Percentiles rank a stretch among this genome's conserved stretches.
phyloP scores from a whole-genome alignment of 35 echinoderm and acorn worm species.

The Apostichopus californicus region DNA sequence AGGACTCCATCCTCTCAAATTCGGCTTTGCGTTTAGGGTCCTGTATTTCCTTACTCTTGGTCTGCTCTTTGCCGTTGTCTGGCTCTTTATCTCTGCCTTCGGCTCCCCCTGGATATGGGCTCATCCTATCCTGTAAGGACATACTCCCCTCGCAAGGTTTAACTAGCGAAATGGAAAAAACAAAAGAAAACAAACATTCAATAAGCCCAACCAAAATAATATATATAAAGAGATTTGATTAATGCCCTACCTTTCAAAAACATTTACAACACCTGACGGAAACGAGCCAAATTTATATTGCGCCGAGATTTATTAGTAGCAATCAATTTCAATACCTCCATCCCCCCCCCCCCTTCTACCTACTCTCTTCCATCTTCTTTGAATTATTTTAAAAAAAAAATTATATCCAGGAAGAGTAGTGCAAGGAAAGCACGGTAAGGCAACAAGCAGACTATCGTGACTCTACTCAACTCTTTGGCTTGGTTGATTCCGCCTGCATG shows the following conservation, averaged over 20 bases:
- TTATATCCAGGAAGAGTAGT: too few relatives aligned
- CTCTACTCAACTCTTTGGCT: slow-evolving; percentile 39
- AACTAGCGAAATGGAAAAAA: neutral
- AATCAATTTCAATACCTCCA: neutral
- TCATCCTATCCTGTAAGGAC: slow-evolving; percentile 53
- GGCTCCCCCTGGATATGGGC: slow-evolving; percentile 48
- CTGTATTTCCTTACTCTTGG: slow-evolving; percentile 36
- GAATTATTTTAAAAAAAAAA: neutral
- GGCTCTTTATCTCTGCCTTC: slow-evolving; percentile 41
- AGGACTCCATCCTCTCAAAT: slow-evolving; percentile 89
- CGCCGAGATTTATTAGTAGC: slow-evolving; percentile 10
- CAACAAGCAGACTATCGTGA: slow-evolving; percentile 2
- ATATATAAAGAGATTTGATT: neutral
- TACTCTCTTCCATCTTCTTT: neutral
- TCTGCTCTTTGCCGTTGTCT: slow-evolving; percentile 39
- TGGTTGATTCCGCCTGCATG: slow-evolving; percentile 32
- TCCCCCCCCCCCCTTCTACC: neutral
- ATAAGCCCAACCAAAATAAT: neutral
- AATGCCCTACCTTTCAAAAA: neutral
- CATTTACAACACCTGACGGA: slow-evolving; percentile 37
- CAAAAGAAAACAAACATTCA: slow-evolving; percentile 49
- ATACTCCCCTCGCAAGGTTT: slow-evolving; percentile 48
- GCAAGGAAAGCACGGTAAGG: neutral
- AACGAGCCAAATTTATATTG: slow-evolving; percentile 18
- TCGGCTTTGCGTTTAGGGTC: slow-evolving; percentile 55